Base-by-base conservation (phyloP, 2,888 invertebrate genomes). In the Papilio gigon region DNA sequence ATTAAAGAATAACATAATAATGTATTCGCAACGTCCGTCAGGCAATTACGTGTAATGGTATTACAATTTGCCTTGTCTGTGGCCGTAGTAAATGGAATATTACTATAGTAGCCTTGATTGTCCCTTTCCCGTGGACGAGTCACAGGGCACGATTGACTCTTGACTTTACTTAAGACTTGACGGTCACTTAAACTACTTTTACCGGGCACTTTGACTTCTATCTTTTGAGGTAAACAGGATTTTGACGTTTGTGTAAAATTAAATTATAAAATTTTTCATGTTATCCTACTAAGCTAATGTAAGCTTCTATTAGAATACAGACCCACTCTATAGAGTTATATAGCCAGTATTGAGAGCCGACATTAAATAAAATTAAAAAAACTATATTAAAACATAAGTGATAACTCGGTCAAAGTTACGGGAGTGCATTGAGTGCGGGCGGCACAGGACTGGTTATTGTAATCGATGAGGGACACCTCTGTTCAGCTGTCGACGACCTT, bases 61-160 rank as follows among this genome's bases (percentile, higher is more conserved):
- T 60, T 65, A 69, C 42, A 61, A 50, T 69, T 65, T 42, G 60
- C 68, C 68, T 64, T 65, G 68, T 65, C 68, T 17, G 17, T 59
- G 6, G 20, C 27, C 59, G 64, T 58, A 22, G 50, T 65, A 68
- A 68, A 65, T 68, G 20, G 22, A 35, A 60, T 66, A 59, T 60
- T 53, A 60, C 44, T 42, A 44, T 42, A 27, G 20, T 50, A 68
- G 50, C 68, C 68, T 69, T 69, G 68, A 27, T 22, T 14, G 58
- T 56, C 22, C 65, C 68, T 65, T 60, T 60, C 44, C 33, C 33
- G 35, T 68, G 22, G 68, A 68, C 58, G 56, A 58, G 56, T 56
- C 63, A 30, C 40, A 63, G 50, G 56, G 35, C 68, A 56, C 47
- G 27, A 12, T 63, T 25, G 53, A 53, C 27, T n/a, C 20, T 64